Evolutionary conservation across 30 jellyfish, hydroid and myxozoan genomes (phyloP), one percentile per base, ranked within the genome.

Genomic region (Aurelia coerulea): DNA sequence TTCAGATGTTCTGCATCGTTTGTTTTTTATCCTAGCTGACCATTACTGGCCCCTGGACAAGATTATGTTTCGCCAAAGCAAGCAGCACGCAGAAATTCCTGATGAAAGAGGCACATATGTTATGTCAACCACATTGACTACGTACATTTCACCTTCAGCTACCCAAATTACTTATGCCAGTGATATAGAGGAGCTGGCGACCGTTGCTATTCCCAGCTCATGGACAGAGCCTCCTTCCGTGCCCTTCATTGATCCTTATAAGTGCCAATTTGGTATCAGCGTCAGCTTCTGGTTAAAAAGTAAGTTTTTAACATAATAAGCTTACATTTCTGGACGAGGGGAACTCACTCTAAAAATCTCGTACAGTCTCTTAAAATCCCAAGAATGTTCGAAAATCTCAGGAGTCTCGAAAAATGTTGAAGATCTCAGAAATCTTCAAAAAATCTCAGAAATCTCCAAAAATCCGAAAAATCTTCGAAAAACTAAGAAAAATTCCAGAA

Each of bases 41-140:
- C 80, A 79, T 29, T 50, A 65, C 51, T 79, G 90, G 90, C 73
- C 74, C 14, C 14, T 79, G 35, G 90, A 79, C 68, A 79, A 79
- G 51, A 18, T 79, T 46, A 46, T 79, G 73, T 33, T 79, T 46
- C 90, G 90, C 17, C 35, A 29, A 19, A 63, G 81, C 33, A 79
- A 35, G 37, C 12, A 9, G 37, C 10, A 32, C n/a, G 17, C 74
- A 0, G 90, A 79, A 51, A 17, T 79, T 10, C 81, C 90, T n/a
- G 90, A 79, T n/a, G 90, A 79, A 65, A 79, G 90, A 10, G 90
- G 90, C 29, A 35, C 17, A 9, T 17, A 37, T 18, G 14, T 67
- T 19, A n/a, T 79, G 68, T 13, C 13, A 6, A 79, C 90, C 11
- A 68, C 15, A 13, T 19, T 34, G 13, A 50, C 51, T 12, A 34